These are phyloP conservation scores for Boleophthalmus pectinirostris DNA, from an alignment of 2,113 vertebrate species.

Conservation along the genomic window DNA sequence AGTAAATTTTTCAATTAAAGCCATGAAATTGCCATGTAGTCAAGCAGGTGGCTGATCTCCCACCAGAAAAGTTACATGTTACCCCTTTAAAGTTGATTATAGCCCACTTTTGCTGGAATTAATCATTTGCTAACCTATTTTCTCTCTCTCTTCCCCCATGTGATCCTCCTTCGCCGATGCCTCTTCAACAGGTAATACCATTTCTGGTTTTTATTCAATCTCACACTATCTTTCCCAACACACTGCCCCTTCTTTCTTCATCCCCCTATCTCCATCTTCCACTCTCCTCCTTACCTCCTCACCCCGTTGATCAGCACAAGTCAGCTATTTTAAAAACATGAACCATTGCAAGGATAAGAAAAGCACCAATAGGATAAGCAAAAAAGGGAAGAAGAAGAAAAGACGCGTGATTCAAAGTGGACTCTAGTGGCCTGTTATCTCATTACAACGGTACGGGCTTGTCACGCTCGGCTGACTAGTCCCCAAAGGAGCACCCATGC, in stretches of 20 bases:
- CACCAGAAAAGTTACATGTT: too few species aligned
- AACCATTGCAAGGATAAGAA: constrained; percentile 56
- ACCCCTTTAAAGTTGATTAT: too few species aligned
- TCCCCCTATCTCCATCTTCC: constrained; percentile 62
- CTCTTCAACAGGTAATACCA: constrained; percentile 3
- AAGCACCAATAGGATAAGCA: constrained; percentile 54
- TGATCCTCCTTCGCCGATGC: not conserved
- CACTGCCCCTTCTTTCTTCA: constrained; percentile 34
- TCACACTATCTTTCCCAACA: constrained; percentile 49
- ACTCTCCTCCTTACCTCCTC: constrained; percentile 52
- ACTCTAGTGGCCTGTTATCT: constrained; percentile 72
- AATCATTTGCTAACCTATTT: constrained; percentile 1
- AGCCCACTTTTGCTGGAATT: not conserved
- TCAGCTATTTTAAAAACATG: constrained; percentile 36
- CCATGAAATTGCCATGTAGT: too few species aligned
- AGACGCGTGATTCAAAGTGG: constrained; percentile 56
- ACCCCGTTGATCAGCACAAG: constrained; percentile 54
- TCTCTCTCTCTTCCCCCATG: constrained; percentile 2
- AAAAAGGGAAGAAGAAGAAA: constrained; percentile 56
- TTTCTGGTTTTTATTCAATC: constrained; percentile 7
- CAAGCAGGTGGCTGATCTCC: too few species aligned
- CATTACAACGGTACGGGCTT: constrained; percentile 64
- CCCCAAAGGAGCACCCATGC: constrained; percentile 61
- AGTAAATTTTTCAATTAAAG: too few species aligned
- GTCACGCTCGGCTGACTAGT: constrained; percentile 62